A percentile compares a stretch with the other conserved stretches of the same genome.
These are phyloP conservation scores for Muscicapa adusta DNA, from an alignment of 2,113 vertebrate genomes.

Conservation along the genomic window DNA sequence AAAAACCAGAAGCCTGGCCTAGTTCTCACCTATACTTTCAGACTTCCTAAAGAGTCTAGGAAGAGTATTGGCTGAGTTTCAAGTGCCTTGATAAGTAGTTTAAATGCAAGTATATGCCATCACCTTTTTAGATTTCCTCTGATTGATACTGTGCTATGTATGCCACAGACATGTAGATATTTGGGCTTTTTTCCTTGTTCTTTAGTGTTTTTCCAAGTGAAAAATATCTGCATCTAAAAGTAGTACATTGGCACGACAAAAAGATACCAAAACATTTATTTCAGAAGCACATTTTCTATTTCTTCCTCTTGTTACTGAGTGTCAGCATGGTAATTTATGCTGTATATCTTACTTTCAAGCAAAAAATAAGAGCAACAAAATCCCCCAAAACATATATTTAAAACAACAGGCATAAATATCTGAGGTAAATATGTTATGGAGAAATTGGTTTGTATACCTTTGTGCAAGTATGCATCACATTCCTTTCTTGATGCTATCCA, in stretches of 20 bases:
- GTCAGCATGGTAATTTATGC: not conserved
- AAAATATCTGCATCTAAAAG: not conserved
- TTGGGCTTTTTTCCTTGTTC: not conserved
- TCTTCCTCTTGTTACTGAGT: not conserved
- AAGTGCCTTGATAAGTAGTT: not conserved
- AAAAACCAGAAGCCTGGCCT: not conserved
- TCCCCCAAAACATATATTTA: not conserved
- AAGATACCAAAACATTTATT: not conserved
- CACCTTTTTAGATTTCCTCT: not conserved
- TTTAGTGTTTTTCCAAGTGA: not conserved
- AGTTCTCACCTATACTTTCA: not conserved
- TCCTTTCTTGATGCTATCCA: not conserved
- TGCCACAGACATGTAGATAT: not conserved
- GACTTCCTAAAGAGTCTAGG: not conserved
- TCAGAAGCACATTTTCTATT: slow-evolving; percentile 22
- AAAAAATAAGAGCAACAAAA: not conserved
- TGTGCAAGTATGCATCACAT: not conserved
- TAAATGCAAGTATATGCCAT: not conserved
- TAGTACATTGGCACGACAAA: not conserved
- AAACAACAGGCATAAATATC: not conserved
- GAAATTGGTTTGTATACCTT: not conserved
- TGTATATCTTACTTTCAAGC: not conserved
- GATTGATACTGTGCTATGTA: not conserved
- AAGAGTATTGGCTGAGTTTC: not conserved
- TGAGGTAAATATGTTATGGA: not conserved